These are phyloP conservation scores for Nasonia giraulti DNA, from an alignment of 1,140 invertebrate genomes.

Conservation along the genomic window DNA sequence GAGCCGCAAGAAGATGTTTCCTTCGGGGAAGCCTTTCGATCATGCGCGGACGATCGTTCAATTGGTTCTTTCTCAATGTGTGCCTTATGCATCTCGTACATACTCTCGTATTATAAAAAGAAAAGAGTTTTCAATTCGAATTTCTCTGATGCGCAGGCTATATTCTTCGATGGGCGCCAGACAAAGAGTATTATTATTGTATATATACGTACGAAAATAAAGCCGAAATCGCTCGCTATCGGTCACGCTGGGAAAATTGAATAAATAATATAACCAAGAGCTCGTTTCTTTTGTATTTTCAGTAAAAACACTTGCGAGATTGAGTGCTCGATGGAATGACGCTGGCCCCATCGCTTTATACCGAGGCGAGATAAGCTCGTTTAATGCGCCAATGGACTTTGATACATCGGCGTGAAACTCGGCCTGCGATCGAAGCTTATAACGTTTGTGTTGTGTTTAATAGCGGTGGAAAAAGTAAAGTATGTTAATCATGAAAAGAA, in stretches of 20 bases:
- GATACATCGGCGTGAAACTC: not conserved
- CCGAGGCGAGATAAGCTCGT: not conserved
- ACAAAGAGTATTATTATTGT: not conserved
- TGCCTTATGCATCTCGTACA: not conserved
- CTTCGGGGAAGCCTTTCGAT: slow-evolving; percentile 9
- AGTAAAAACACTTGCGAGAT: not conserved
- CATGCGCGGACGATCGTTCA: not conserved
- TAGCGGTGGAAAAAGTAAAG: too few relatives aligned
- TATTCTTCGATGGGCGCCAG: too few relatives aligned
- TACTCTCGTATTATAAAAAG: not conserved
- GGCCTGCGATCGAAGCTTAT: not conserved
- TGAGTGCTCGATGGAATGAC: not conserved
- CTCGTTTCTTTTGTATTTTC: not conserved
- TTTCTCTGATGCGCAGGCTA: too few relatives aligned
- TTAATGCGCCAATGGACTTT: not conserved
- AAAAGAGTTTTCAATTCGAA: not conserved
- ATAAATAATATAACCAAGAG: not conserved
- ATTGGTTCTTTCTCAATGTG: not conserved
- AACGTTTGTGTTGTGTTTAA: not conserved
- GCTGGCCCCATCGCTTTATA: not conserved
- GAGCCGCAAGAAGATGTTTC: not conserved
- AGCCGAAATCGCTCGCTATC: too few relatives aligned
- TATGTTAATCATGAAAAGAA: too few relatives aligned
- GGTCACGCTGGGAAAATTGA: too few relatives aligned
- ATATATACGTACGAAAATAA: too few relatives aligned